Percentiles rank a stretch among this genome's conserved stretches.
Conservation (phyloP, 2,888 invertebrate genomes). For the Temnothorax unifasciatus region DNA sequence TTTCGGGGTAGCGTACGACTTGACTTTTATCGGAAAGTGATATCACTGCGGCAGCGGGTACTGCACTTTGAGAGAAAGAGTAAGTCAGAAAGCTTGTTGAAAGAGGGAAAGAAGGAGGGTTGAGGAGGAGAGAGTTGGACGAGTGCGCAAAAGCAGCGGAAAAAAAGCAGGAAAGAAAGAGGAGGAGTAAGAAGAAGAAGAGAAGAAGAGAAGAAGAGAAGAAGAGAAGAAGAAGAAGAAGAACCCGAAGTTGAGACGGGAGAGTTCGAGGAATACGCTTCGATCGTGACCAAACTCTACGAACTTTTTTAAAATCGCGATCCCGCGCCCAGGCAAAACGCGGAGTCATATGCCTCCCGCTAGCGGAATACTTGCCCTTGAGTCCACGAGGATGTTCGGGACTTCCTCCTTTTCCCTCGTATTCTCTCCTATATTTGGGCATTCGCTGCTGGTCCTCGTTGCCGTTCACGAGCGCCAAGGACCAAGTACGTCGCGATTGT, state of each 20-base stretch:
- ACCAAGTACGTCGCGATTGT: constrained; percentile 68
- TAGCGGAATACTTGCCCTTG: constrained; percentile 56
- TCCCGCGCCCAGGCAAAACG: constrained; percentile 37
- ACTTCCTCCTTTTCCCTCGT: constrained; percentile 37
- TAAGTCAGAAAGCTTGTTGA: constrained; percentile 55
- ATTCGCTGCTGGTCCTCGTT: constrained; percentile 21
- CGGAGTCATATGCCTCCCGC: constrained; percentile 10
- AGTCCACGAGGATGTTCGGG: constrained; percentile 45
- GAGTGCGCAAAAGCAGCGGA: constrained; percentile 53
- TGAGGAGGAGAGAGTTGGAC: constrained; percentile 24
- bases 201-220: neutral
- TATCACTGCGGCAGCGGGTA: constrained; percentile 72
- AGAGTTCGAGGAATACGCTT: constrained; percentile 67
- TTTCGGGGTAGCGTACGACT: constrained; percentile 55
- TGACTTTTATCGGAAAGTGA: constrained; percentile 79
- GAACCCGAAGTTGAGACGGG: constrained; percentile 3
- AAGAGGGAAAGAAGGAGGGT: constrained; percentile 14
- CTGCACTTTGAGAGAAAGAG: constrained; percentile 65
- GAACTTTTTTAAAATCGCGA: constrained; percentile 69
- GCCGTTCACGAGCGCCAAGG: constrained; percentile 49
- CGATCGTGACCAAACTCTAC: constrained; percentile 66
- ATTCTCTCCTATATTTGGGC: constrained; percentile 53
- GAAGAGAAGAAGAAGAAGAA: constrained; percentile 5
- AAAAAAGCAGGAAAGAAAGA: constrained; percentile 16
- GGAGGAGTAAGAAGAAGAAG: neutral